Base-by-base conservation (phyloP, 2,797 vertebrate genomes). In the Artibeus jamaicensis region DNA sequence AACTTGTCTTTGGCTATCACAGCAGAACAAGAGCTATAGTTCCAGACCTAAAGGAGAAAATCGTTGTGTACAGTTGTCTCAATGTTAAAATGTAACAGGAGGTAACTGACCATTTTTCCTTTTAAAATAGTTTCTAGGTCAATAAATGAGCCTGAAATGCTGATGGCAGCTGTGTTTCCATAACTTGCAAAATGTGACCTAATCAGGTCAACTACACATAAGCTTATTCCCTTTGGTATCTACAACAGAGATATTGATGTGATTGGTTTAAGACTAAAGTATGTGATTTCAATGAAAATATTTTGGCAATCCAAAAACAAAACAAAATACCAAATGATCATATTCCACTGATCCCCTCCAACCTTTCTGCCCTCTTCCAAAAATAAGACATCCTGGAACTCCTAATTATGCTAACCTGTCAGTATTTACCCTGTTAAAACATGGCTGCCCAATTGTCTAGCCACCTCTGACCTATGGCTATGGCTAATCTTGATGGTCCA, bases 361-460 rank as follows among this genome's bases (percentile, higher is more conserved):
- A 12, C 5, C 16, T 19, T 48, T 1, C 2, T 91, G 16, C 0
- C 24, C 26, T 12, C 5, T 76, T 32, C 21, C 39, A 91, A 55
- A 55, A 95, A 87, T 11, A 78, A 92, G 77, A 96, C 5, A 87
- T 53, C 12, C 48, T 59, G 14, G 11, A 29, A 19, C 26, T 78
- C 59, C 9, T 19, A 57, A 39, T 3, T 19, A 70, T 79, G 6
- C 2, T 73, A 86, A 86, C n/a, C 19, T 76, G 19, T 46, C 74
- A 44, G 71, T 74, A 96, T 79, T 92, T 85, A 92, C 7, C 68
- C 62, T 95, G 39, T 77, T 44, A 37, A 93, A 94, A 71, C 1
- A 86, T 2, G 12, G 9, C 2, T 87, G n/a, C 1, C 24, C 26
- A 46, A 39, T 53, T 94, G 94, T 39, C n/a, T 12, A 85, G n/a